Percentiles rank a stretch among this genome's conserved stretches.
Conservation (phyloP, 2,113 vertebrate species). For the Thunnus maccoyii region DNA sequence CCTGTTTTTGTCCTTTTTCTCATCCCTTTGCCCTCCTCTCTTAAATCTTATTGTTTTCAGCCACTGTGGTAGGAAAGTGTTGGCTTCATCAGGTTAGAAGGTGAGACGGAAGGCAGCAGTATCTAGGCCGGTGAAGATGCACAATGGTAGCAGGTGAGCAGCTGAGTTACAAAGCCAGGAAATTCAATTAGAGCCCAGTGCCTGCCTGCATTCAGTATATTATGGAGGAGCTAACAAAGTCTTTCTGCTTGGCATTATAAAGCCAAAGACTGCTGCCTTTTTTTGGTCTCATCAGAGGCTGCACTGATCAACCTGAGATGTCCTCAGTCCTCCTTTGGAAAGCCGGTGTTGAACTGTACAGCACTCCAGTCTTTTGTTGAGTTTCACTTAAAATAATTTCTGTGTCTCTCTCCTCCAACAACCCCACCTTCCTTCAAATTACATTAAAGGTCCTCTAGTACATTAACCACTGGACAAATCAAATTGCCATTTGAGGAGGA, state of each 20-base stretch:
- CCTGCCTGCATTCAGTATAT: constrained; percentile 68
- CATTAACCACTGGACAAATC: constrained; percentile 82
- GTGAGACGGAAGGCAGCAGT: constrained; percentile 10
- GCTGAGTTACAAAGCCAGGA: constrained; percentile 62
- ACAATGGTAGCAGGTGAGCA: constrained; percentile 68
- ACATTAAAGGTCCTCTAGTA: constrained; percentile 76
- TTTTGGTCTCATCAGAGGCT: constrained; percentile 60
- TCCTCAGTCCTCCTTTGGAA: constrained; percentile 29
- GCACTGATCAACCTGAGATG: constrained; percentile 40
- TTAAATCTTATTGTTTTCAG: constrained; percentile 22
- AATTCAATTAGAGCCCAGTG: constrained; percentile 71
- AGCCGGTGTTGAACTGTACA: constrained; percentile 46
- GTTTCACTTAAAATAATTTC: constrained; percentile 68
- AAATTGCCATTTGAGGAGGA: constrained; percentile 73
- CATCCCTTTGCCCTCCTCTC: no score
- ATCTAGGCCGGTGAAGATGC: constrained; percentile 38
- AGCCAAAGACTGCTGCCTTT: constrained; percentile 57
- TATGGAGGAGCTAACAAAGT: constrained; percentile 69
- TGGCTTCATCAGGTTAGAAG: constrained; percentile 11
- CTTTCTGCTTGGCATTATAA: constrained; percentile 65
- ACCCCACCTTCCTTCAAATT: constrained; percentile 63
- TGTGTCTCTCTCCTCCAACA: constrained; percentile 2
- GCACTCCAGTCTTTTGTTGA: constrained; percentile 39
- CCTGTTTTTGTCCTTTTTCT: no score
- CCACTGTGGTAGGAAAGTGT: background rate